Conservation (phyloP, 2,888 invertebrate species). For the Lymantria monacha region DNA sequence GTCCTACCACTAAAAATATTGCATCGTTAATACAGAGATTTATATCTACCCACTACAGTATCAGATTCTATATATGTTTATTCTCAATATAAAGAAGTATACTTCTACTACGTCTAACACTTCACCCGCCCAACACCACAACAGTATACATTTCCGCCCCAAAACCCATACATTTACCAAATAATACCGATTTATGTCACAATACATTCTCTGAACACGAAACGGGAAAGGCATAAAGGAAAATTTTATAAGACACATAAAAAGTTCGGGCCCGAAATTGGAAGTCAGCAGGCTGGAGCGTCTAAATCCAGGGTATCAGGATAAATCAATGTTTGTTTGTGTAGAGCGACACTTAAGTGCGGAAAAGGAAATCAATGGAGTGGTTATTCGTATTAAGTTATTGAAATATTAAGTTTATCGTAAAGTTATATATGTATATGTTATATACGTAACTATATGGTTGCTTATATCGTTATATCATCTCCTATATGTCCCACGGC, state of each 20-base stretch:
- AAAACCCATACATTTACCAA: constrained; percentile 13
- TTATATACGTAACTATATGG: too few species aligned
- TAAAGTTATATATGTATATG: neutral
- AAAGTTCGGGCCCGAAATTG: constrained; percentile 70
- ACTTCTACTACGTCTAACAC: neutral
- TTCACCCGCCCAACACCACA: constrained; percentile 5
- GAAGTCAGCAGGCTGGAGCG: constrained; percentile 62
- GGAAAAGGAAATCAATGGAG: constrained; percentile 47
- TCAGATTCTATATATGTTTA: neutral
- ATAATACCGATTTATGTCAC: constrained; percentile 38
- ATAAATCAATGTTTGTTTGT: constrained; percentile 80
- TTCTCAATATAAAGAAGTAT: neutral
- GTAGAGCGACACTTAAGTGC: constrained; percentile 65
- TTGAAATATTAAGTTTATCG: neutral
- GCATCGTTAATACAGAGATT: too few species aligned
- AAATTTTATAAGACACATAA: constrained; percentile 77
- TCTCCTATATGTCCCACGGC: too few species aligned
- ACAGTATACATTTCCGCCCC: constrained; percentile 1
- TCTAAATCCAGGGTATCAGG: constrained; percentile 73
- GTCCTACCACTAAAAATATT: too few species aligned
- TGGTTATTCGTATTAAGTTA: constrained; percentile 3
- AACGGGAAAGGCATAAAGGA: constrained; percentile 51
- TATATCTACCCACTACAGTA: too few species aligned
- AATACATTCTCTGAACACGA: constrained; percentile 31
- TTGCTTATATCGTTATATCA: too few species aligned